A percentile compares a stretch with the other conserved stretches of the same genome.
phyloP scores from a whole-genome alignment of 2,797 vertebrate species.

The Enteromius thamalakanensis region DNA sequence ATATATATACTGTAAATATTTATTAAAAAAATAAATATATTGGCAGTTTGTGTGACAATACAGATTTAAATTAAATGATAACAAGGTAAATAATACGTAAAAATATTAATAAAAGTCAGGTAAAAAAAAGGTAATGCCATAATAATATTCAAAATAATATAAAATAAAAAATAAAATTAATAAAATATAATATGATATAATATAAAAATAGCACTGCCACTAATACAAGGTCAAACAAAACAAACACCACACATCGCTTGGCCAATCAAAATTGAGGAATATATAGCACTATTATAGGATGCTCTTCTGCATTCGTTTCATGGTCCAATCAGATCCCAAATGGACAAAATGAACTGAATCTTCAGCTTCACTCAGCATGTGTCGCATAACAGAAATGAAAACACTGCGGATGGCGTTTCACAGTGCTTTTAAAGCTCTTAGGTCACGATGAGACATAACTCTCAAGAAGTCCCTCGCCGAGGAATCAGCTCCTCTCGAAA shows the following conservation, averaged over 20 bases:
- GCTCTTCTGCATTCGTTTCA: not conserved
- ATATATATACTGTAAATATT: not conserved
- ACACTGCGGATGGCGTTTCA: not conserved
- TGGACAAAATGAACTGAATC: not conserved
- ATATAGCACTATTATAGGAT: not conserved
- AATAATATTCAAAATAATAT: too few species aligned
- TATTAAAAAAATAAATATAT: too few species aligned
- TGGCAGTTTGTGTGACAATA: too few species aligned
- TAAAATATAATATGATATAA: too few species aligned
- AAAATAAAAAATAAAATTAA: too few species aligned
- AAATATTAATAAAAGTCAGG: not conserved
- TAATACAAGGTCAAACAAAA: not conserved
- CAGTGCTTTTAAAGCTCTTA: not conserved
- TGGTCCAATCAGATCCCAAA: not conserved
- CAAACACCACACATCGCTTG: not conserved
- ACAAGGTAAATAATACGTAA: too few species aligned
- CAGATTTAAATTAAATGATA: too few species aligned
- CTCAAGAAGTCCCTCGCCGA: conserved; percentile 6
- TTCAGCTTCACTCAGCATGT: not conserved
- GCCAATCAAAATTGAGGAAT: not conserved
- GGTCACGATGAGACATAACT: not conserved
- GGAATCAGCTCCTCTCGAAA: conserved; percentile 17
- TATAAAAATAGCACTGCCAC: not conserved
- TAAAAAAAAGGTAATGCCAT: too few species aligned
- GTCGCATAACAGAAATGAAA: not conserved